Conservation (phyloP, 2,797 vertebrate genomes). For the Cossypha dichroa region DNA sequence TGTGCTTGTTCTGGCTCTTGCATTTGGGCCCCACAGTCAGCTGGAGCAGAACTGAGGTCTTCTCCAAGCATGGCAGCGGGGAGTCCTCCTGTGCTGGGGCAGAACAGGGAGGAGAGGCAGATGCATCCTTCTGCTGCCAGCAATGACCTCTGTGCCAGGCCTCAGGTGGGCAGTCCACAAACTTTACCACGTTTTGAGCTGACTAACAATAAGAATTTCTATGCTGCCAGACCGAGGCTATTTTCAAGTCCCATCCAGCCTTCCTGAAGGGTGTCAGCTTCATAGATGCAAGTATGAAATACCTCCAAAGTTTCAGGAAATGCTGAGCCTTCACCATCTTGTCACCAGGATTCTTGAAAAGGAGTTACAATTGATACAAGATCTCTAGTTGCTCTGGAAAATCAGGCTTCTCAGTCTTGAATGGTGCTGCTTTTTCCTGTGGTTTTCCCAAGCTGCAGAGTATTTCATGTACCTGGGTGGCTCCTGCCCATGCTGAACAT, state of each 20-base stretch:
- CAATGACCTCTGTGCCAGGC: background rate
- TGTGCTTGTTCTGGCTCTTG: background rate
- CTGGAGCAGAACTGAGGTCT: background rate
- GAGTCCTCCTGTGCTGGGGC: background rate
- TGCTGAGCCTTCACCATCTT: background rate
- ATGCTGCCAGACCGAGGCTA: background rate
- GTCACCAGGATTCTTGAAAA: accelerated
- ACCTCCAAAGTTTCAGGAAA: background rate
- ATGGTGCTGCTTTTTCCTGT: background rate
- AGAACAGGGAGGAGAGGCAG: background rate
- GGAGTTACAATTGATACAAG: background rate
- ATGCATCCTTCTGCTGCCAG: background rate
- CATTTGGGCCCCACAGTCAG: background rate
- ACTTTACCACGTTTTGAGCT: background rate
- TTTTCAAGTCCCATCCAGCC: background rate
- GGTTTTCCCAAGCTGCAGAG: background rate
- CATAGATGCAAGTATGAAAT: background rate
- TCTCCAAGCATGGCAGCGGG: background rate
- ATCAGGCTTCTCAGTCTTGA: background rate
- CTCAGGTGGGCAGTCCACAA: background rate
- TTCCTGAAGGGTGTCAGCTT: background rate
- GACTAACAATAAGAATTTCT: background rate
- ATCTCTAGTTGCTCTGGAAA: background rate
- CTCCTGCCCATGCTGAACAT: background rate
- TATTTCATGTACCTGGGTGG: accelerated